Percentiles rank a stretch among this genome's conserved stretches.
These are phyloP conservation scores for Eremobia ochroleuca DNA, from an alignment of 2,888 invertebrate genomes.

Conservation along the genomic window DNA sequence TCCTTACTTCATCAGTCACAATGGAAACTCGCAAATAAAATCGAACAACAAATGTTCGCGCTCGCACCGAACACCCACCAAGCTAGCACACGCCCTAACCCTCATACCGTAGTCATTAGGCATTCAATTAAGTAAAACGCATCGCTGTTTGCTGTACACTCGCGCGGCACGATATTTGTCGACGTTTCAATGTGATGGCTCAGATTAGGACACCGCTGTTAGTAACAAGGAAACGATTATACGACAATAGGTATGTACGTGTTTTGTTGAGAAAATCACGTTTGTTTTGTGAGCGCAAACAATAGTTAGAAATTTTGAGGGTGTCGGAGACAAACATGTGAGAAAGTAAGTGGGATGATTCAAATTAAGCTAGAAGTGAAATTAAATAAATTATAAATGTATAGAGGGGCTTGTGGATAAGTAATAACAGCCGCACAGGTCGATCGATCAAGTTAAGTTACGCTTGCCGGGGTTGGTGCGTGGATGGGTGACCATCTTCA, in stretches of 20 bases:
- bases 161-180: slow-evolving; percentile 77
- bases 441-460: too few species aligned
- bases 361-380: neutral
- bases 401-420: too few species aligned
- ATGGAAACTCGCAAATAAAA: neutral
- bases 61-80: slow-evolving; percentile 10
- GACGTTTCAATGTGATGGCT: slow-evolving; percentile 74
- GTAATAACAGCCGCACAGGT: too few species aligned
- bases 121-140: slow-evolving; percentile 88
- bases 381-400: neutral
- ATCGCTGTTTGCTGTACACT: slow-evolving; percentile 84
- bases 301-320: neutral
- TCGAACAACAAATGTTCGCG: neutral
- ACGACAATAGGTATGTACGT: slow-evolving; percentile 23
- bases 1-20: neutral
- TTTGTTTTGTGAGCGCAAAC: slow-evolving; percentile 13
- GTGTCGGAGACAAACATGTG: neutral
- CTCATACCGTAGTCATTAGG: slow-evolving; percentile 79
- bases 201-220: slow-evolving; percentile 63
- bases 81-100: slow-evolving; percentile 56
- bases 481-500: too few species aligned
- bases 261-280: slow-evolving; percentile 23
- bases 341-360: neutral
- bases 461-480: too few species aligned
- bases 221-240: slow-evolving; percentile 50